These are phyloP conservation scores for Malurus alboscapulatus DNA, from an alignment of 2,113 vertebrate genomes.

Conservation along the genomic window DNA sequence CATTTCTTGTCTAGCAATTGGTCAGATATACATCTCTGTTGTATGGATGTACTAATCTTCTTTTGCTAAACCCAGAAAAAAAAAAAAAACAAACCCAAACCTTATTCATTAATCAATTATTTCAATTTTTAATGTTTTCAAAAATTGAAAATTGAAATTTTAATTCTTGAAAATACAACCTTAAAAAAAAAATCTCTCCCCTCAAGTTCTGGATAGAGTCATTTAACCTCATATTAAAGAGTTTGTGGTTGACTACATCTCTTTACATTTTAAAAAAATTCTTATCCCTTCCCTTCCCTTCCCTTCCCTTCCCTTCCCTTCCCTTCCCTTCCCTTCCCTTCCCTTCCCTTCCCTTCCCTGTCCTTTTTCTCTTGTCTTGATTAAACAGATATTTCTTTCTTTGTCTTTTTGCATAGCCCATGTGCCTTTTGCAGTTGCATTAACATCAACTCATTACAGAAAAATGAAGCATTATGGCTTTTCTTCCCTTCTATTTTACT, in stretches of 20 bases:
- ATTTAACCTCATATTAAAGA: neutral
- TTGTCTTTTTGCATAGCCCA: neutral
- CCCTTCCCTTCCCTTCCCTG: neutral
- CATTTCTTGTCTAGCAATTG: neutral
- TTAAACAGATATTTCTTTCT: neutral
- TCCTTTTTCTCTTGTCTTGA: neutral
- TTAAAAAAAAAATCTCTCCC: neutral
- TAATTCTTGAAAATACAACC: neutral
- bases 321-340: too few relatives aligned
- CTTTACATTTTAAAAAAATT: neutral
- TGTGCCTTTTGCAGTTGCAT: neutral
- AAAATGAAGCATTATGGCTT: neutral
- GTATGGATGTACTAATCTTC: neutral
- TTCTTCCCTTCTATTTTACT: neutral
- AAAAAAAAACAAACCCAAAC: too few relatives aligned
- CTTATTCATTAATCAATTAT: neutral
- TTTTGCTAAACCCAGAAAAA: neutral
- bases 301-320: rapidly evolving
- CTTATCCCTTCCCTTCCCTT: too few relatives aligned
- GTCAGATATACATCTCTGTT: neutral
- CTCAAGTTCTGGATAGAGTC: neutral
- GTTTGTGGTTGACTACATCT: neutral
- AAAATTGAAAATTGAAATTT: neutral
- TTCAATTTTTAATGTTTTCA: neutral
- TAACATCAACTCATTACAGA: neutral